Conservation (phyloP, 64 coral and sea anemone genomes). For the Montipora cactus region DNA sequence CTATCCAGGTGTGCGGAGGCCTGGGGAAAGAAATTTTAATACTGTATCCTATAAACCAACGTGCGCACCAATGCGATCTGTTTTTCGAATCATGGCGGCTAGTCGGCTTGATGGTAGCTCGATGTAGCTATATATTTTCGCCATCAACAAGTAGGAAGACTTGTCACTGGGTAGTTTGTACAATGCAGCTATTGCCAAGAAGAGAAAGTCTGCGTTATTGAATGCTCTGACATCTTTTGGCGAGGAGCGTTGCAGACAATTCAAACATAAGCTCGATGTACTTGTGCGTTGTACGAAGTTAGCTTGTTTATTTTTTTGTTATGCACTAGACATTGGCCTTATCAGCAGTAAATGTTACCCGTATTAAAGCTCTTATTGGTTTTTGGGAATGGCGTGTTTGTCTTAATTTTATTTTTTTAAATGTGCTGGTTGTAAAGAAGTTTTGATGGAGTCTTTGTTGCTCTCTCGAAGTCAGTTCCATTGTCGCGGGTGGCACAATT, state of each 20-base stretch:
- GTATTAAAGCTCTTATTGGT: constrained; percentile 5
- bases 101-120: neutral
- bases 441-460: no score
- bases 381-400: neutral
- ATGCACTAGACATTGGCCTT: constrained; percentile 22
- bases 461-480: no score
- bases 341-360: constrained; percentile 16
- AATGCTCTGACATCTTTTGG: no score
- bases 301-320: constrained; percentile 1
- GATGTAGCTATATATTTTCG: constrained; percentile 10
- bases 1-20: neutral
- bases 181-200: neutral
- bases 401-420: neutral
- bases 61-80: neutral
- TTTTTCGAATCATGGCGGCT: constrained; percentile 18
- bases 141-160: constrained; percentile 18
- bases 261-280: neutral
- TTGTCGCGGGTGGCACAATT: no score
- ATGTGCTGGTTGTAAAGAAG: no score
- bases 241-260: no score
- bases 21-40: constrained; percentile 1
- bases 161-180: neutral
- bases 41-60: neutral
- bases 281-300: constrained; percentile 3
- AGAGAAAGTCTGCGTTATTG: no score